Percentiles rank a stretch among this genome's conserved stretches.
phyloP scores from a whole-genome alignment of 2,113 vertebrate species.

The Archocentrus centrarchus region DNA sequence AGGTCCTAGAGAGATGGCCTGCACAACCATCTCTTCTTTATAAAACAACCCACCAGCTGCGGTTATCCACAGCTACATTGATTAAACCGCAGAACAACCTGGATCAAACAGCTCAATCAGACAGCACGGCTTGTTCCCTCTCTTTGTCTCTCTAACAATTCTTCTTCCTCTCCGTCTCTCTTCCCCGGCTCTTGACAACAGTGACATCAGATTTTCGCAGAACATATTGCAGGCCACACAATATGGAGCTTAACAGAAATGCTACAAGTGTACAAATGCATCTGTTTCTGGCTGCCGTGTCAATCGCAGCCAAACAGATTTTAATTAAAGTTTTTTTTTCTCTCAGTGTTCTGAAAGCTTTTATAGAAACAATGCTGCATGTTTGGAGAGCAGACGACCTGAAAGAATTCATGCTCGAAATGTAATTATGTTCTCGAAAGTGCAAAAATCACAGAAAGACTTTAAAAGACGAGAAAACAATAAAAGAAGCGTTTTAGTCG shows the following conservation, averaged over 20 bases:
- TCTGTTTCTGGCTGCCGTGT: neutral
- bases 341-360: neutral
- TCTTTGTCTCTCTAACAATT: constrained; percentile 45
- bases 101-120: constrained; percentile 72
- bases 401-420: neutral
- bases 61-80: constrained; percentile 46
- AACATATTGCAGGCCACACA: neutral
- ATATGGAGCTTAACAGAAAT: constrained; percentile 13
- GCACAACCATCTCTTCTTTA: constrained; percentile 60
- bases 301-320: neutral
- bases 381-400: neutral
- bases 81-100: constrained; percentile 61
- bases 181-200: constrained; percentile 10
- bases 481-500: neutral
- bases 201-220: neutral
- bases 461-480: constrained; percentile 16
- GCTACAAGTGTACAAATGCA: neutral
- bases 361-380: neutral
- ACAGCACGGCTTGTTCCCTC: constrained; percentile 30
- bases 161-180: constrained; percentile 3
- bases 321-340: neutral
- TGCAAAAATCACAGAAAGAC: neutral
- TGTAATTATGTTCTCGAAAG: neutral
- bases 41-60: constrained; percentile 50
- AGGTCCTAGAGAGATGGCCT: constrained; percentile 61